A percentile compares a stretch with the other conserved stretches of the same genome.
Evolutionary conservation across 2,888 invertebrate genomes (phyloP).

Genomic region (Heliconius ismenius): DNA sequence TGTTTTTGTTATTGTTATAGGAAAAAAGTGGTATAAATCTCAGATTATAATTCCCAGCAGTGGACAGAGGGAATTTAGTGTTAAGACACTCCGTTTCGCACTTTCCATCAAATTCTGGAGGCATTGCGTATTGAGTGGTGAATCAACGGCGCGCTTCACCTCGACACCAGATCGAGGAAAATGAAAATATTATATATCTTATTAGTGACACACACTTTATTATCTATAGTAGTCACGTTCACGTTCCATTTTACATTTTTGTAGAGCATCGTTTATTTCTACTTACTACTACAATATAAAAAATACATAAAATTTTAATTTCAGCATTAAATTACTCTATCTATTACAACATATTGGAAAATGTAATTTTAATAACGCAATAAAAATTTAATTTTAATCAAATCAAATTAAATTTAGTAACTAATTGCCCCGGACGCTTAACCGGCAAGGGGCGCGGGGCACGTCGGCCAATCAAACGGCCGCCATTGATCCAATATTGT

Average conservation of each 20-base stretch:
- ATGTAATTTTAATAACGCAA: constrained; percentile 33
- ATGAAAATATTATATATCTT: not conserved
- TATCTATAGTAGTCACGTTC: not conserved
- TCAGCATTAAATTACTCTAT: not conserved
- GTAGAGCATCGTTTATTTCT: too few species aligned
- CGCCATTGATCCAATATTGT: constrained; percentile 53
- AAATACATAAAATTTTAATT: not conserved
- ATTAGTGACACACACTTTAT: not conserved
- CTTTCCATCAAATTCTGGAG: too few species aligned
- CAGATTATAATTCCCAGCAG: too few species aligned
- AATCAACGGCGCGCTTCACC: too few species aligned
- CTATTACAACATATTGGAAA: constrained; percentile 4
- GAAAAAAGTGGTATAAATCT: too few species aligned
- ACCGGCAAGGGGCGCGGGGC: constrained; percentile 52
- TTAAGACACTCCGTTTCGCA: too few species aligned
- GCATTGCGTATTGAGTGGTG: too few species aligned
- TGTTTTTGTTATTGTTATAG: too few species aligned
- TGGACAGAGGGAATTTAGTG: too few species aligned
- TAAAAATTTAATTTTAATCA: constrained; percentile 55
- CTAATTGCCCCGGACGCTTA: constrained; percentile 56
- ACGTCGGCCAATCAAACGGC: constrained; percentile 54
- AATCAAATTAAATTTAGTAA: constrained; percentile 59
- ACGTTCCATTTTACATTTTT: too few species aligned
- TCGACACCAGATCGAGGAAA: too few species aligned
- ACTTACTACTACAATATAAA: too few species aligned